Evolutionary conservation across 1,140 invertebrate genomes (phyloP), one percentile per base, ranked within the genome.

Genomic region (Calephelis virginiensis): DNA sequence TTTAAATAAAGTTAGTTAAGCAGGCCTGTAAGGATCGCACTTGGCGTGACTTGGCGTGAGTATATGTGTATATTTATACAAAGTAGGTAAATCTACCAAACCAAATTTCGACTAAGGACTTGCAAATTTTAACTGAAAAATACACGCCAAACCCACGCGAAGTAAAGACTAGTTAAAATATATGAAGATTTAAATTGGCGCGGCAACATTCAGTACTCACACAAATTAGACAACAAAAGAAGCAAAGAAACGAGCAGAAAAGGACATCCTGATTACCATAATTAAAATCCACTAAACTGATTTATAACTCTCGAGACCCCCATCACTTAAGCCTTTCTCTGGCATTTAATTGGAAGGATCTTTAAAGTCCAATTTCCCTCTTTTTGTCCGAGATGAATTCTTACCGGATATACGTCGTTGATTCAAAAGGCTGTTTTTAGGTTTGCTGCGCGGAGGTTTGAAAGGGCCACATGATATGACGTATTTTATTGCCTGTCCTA

Each of bases 221-320:
- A 80, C 73, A 75, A 86, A 86, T 83, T 82, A 82, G 74, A 81
- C 76, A 47, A 85, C 80, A 83, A 83, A 83, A 74, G 74, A 73
- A 73, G 71, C 74, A 78, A 82, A 79, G 68, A 68, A 68, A 73
- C 62, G 48, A 71, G 72, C 67, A 79, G 74, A 82, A 86, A 81
- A 80, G 83, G 79, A 85, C 84, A 86, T 89, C 86, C 86, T 89
- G 75, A 89, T 89, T 85, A 85, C 80, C 75, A 85, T 89, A 86
- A 89, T 86, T 86, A 89, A 89, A 82, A 81, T 78, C 80, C 82
- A 80, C 86, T 85, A 86, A 88, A 86, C 80, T 84, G 81, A 89
- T 86, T 89, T 86, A 86, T 70, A 70, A 68, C 75, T 72, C 83
- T 86, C 72, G 56, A 81, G 74, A 73, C 84, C 86, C 86, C 80